Evolutionary conservation across 2,797 vertebrate species (phyloP), one percentile per base, ranked within the genome.

Genomic region (Karalla daura): DNA sequence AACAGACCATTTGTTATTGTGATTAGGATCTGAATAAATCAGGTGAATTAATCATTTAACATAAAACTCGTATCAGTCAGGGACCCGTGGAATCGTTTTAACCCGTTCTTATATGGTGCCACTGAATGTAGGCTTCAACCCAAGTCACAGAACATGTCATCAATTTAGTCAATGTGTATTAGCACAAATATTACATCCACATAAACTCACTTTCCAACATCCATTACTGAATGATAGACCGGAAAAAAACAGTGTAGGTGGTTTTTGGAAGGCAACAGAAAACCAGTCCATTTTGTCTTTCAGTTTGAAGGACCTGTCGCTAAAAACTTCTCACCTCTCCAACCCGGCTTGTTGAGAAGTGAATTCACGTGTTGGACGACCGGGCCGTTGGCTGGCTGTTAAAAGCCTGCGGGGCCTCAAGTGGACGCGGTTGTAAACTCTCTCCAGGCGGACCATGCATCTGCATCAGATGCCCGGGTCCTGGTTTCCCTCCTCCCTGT

Each of bases 401-500:
- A 46, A 35, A 59, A 43, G 40, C 39, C 52, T 23, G 27, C 15
- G 43, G 58, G 35, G 52, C 55, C 52, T 36, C 55, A 62, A 24
- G 23, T 49, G 45, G 24, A 60, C 52, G 10, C 8, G 27, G 15
- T 10, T 10, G 12, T 61, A 39, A 35, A 15, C 17, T 27, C 36
- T 64, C 32, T 72, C 69, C 35, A 35, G 53, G 47, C 60, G 44
- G 32, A 27, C 40, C n/a, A 64, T 75, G 44, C n/a, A 64, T 75
- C 41, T 52, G 66, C 77, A 72, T 78, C 24, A 76, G 64, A 76
- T 43, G 56, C 54, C 28, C 33, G 39, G 12, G 37, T 44, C 35
- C 17, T 0, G 55, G 58, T 71, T 58, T 46, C 40, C 66, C 72
- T 17, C 27, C 18, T 25, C 40, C 66, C 72, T 17, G 24, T 17